phyloP scores from a whole-genome alignment of 2,797 vertebrate species.

The Taenioides sp. region DNA sequence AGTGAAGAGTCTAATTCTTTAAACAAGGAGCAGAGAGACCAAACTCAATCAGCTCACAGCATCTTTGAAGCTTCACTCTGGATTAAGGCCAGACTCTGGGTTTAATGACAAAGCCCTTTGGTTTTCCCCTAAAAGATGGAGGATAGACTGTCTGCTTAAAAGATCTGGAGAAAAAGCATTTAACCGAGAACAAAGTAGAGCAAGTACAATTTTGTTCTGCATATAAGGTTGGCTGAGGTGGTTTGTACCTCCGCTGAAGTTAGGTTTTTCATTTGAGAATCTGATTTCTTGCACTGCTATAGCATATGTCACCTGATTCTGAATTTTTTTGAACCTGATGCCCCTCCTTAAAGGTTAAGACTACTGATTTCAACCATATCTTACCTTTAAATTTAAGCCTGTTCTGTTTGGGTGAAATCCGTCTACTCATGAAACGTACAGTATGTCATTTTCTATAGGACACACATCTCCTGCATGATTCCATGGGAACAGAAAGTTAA shows the following conservation, averaged over 20 bases:
- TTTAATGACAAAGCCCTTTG: constrained; percentile 2
- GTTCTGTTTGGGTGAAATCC: too few species aligned
- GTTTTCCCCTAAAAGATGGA: constrained; percentile 1
- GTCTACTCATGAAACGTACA: too few species aligned
- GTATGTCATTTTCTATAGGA: too few species aligned
- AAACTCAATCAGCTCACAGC: constrained; percentile 1
- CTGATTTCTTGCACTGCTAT: not conserved
- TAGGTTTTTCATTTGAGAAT: not conserved
- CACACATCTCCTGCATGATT: too few species aligned
- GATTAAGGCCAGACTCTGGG: constrained; percentile 13
- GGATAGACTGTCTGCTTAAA: not conserved
- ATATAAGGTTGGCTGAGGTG: not conserved
- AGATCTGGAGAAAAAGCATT: not conserved
- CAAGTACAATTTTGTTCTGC: not conserved
- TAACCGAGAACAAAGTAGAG: not conserved
- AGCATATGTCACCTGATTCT: too few species aligned
- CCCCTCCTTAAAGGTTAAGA: too few species aligned
- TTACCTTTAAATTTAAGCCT: too few species aligned
- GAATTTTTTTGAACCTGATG: too few species aligned
- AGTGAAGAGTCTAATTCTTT: constrained; percentile 26
- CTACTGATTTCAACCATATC: too few species aligned
- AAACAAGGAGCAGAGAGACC: constrained; percentile 21
- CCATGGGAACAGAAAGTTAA: too few species aligned
- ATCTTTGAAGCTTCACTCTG: constrained; percentile 10
- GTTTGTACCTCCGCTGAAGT: not conserved